Conservation (phyloP, 2,797 vertebrate species). For the Malacoraja senta region DNA sequence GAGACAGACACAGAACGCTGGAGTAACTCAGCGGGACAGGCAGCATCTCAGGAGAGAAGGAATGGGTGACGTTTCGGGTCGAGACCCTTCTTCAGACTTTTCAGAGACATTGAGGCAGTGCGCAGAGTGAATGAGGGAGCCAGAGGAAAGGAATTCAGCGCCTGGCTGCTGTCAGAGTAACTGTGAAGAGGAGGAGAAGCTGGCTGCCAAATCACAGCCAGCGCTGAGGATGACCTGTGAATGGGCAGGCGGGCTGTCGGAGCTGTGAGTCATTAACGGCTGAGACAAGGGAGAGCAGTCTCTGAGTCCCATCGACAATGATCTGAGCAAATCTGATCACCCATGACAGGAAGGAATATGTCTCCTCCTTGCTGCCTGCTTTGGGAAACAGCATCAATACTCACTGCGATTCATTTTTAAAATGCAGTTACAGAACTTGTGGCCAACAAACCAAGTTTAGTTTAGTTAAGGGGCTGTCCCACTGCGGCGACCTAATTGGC, state of each 20-base stretch:
- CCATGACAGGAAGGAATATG: constrained; percentile 7
- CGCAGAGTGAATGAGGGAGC: not conserved
- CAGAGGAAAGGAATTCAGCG: not conserved
- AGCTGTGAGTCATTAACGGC: constrained; percentile 1
- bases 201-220: not conserved
- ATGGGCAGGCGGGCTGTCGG: not conserved
- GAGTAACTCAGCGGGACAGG: too few species aligned
- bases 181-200: not conserved
- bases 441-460: not conserved
- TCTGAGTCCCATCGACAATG: not conserved
- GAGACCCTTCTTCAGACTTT: too few species aligned
- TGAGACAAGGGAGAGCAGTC: not conserved
- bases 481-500: too few species aligned
- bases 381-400: not conserved
- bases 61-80: too few species aligned
- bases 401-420: not conserved
- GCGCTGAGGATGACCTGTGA: not conserved
- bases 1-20: not conserved
- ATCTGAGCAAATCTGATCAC: not conserved
- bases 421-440: not conserved
- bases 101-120: not conserved
- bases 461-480: too few species aligned
- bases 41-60: too few species aligned
- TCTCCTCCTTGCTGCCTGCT: constrained; percentile 17
- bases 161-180: not conserved